Evolutionary conservation across 2,797 vertebrate species (phyloP), one percentile per base, ranked within the genome.

Genomic region (Sebastes diploproa): DNA sequence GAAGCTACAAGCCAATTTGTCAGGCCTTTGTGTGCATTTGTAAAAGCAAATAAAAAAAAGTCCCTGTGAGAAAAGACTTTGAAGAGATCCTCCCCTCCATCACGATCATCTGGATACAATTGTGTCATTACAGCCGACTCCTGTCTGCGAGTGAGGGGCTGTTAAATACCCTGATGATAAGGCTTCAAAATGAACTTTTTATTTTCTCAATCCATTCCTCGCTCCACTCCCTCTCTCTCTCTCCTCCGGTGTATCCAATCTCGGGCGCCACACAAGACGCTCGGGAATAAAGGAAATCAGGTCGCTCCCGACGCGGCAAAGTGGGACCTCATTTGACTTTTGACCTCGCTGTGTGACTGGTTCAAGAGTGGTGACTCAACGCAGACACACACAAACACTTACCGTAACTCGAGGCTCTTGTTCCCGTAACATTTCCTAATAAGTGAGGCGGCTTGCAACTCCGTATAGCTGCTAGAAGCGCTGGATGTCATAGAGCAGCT

Each of bases 21-120:
- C 70, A 83, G 65, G 23, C 87, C 84, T 64, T 6, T 63, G 58
- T 78, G 66, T 82, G 65, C 34, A 16, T 77, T 77, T 70, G 71
- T 29, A 32, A 71, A 67, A 78, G 34, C 16, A 70, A 74, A 52
- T 23, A 12, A 81, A 72, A 59, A 82, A 20, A 82, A 20, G 58
- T 77, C 74, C 20, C 36, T 86, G 56, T 80, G 80, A 86, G 75
- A 82, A 78, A 83, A 74, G 9, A 77, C 78, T 86, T 83, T 34
- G 62, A 78, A 82, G 65, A 76, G 78, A 83, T 84, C 80, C 62
- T 85, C 74, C 71, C 60, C 42, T 67, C 72, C 27, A 42, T 73
- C 72, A 54, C 63, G 25, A 81, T 94, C 95, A 95, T 95, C 93
- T 96, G 95, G 94, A 91, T 92, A 91, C 91, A 91, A 94, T 95